phyloP scores from a whole-genome alignment of 2,888 invertebrate species.

The Sarcophaga rosellei region DNA sequence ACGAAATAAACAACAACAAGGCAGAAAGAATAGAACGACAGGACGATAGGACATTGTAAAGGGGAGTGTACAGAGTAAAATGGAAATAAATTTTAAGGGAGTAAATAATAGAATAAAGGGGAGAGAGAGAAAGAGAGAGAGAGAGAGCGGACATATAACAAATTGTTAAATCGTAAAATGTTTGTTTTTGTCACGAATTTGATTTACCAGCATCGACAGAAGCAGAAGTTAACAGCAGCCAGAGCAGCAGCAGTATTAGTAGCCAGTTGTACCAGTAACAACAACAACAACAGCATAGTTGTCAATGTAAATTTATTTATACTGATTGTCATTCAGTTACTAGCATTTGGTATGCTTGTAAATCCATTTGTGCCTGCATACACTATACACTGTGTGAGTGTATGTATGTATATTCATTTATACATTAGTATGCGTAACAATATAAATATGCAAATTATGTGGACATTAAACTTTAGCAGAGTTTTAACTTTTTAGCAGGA shows the following conservation, averaged over 20 bases:
- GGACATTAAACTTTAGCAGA: conserved; percentile 34
- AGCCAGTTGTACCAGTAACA: background rate
- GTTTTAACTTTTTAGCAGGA: conserved; percentile 33
- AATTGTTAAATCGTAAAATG: conserved; percentile 47
- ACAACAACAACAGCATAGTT: background rate
- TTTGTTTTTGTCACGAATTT: conserved; percentile 58
- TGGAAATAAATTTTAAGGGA: background rate
- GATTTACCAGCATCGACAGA: conserved; percentile 27
- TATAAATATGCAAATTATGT: conserved; percentile 47
- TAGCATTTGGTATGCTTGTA: background rate
- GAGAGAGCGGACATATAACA: background rate
- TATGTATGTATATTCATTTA: background rate
- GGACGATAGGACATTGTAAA: background rate
- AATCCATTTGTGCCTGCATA: background rate
- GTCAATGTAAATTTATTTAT: conserved; percentile 44
- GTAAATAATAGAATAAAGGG: background rate
- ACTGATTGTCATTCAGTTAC: conserved; percentile 38
- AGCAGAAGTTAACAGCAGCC: background rate
- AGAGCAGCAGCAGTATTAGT: background rate
- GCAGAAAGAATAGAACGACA: too few relatives aligned
- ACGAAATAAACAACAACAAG: background rate
- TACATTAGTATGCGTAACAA: background rate
- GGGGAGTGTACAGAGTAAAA: background rate
- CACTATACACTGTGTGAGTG: background rate
- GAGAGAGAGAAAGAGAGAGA: background rate